Evolutionary conservation across 2,113 vertebrate genomes (phyloP).

Genomic region (Planiliza haematocheilus): DNA sequence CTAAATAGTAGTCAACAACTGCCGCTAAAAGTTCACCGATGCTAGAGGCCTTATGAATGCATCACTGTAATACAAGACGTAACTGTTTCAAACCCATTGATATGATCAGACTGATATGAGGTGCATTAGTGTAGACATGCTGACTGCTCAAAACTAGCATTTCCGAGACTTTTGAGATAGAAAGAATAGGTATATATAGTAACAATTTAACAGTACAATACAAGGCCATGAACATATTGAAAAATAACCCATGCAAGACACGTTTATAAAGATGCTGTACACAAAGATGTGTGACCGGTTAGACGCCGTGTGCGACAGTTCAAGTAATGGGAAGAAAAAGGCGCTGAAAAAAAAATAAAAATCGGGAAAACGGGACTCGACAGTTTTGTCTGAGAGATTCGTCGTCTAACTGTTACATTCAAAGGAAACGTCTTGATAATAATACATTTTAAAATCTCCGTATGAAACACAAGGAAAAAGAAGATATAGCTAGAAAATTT

Average conservation of each 20-base stretch:
- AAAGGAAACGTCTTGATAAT: conserved; percentile 62
- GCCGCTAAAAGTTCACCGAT: conserved; percentile 58
- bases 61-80: conserved; percentile 59
- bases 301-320: conserved; percentile 60
- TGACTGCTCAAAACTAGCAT: conserved; percentile 65
- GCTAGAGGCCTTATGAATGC: conserved; percentile 62
- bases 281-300: conserved; percentile 59
- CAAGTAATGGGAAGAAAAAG: conserved; percentile 73
- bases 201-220: conserved; percentile 73
- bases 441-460: conserved; percentile 27
- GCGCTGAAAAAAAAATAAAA: conserved; percentile 42
- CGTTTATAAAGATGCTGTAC: conserved; percentile 70
- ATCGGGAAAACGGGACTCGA: conserved; percentile 30
- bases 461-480: conserved; percentile 5
- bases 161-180: conserved; percentile 59
- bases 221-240: conserved; percentile 72
- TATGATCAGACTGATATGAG: conserved; percentile 64
- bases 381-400: conserved; percentile 43
- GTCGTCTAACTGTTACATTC: conserved; percentile 71
- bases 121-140: conserved; percentile 70
- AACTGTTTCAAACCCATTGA: conserved; percentile 60
- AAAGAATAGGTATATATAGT: conserved; percentile 69
- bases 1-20: conserved; percentile 61
- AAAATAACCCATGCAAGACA: conserved; percentile 73
- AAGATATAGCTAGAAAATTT: conserved; percentile 1